Evolutionary conservation across 2,888 invertebrate species (phyloP), one percentile per base, ranked within the genome.

Genomic region (Tanypteryx hageni): DNA sequence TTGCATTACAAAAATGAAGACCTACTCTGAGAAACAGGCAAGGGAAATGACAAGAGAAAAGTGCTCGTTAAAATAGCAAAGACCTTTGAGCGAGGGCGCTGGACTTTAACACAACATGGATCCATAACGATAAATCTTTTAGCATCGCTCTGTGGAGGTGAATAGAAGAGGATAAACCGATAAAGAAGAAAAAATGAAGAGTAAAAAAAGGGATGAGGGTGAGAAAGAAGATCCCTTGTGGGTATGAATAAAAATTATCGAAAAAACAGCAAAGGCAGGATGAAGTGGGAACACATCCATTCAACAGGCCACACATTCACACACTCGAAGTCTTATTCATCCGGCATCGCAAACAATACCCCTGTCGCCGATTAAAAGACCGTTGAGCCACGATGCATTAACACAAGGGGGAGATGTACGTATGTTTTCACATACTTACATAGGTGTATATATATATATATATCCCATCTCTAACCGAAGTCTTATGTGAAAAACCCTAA

Each of bases 201-300:
- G 4, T 0, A 4, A 76, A 76, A 76, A 27, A 10, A 10, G 76
- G 76, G 76, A 27, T 44, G 5, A 44, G 44, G 44, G 44, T 5
- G 44, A 44, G 44, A 44, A 44, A 44, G 64, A n/a, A 68, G 0
- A 76, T 27, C 27, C 22, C 76, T 76, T 4, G 76, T 8, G 76
- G 76, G 76, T 22, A 27, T 27, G 76, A 76, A 76, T 76, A 4
- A 27, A 76, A 76, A 76, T 76, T 76, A 76, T 76, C 76, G 76
- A 76, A 27, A n/a, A 27, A 76, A 76, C 76, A 13, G 76, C 44
- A 44, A n/a, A 1, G 44, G 44, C 13, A 27, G 76, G n/a, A 68
- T 68, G 68, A 68, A 11, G 76, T 27, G 76, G 22, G 76, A 22
- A 27, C 27, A 27, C 13, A n/a, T 64, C 16, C 64, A 22, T 22